Percentiles rank a stretch among this genome's conserved stretches.
Evolutionary conservation across 2,113 vertebrate genomes (phyloP).

Genomic region (Phoxinus phoxinus): DNA sequence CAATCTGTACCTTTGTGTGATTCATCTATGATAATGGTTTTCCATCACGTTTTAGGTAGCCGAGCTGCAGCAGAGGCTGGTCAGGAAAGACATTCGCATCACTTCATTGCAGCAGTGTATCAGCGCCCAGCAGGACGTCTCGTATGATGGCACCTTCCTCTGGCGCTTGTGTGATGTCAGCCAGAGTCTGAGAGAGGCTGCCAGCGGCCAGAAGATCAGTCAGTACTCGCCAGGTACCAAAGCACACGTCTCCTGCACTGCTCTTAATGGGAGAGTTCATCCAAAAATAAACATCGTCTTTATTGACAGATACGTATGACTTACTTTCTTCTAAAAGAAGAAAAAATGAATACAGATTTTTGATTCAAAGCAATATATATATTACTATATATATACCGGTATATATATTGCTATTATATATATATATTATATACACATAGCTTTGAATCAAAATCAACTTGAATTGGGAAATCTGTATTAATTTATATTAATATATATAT

Average conservation of each 20-base stretch:
- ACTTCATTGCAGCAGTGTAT: constrained; percentile 77
- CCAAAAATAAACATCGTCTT: not conserved
- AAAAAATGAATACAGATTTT: too few relatives aligned
- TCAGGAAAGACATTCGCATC: constrained; percentile 78
- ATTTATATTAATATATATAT: too few relatives aligned
- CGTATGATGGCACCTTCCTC: constrained; percentile 81
- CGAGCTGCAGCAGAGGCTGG: constrained; percentile 77
- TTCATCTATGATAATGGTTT: constrained; percentile 22
- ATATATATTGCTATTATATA: too few relatives aligned
- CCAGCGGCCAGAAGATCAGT: constrained; percentile 74
- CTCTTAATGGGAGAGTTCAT: not conserved
- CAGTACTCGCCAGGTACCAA: constrained; percentile 83
- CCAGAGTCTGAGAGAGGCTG: constrained; percentile 79
- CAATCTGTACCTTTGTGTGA: constrained; percentile 11
- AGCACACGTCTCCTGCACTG: not conserved
- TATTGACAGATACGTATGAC: not conserved
- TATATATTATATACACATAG: too few relatives aligned
- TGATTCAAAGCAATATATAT: too few relatives aligned
- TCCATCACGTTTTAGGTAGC: constrained; percentile 65
- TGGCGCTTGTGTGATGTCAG: constrained; percentile 83
- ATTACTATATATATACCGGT: too few relatives aligned
- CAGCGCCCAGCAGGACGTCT: constrained; percentile 76
- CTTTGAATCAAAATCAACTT: too few relatives aligned
- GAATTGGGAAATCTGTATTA: too few relatives aligned
- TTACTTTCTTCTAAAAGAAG: not conserved